A percentile compares a stretch with the other conserved stretches of the same genome.
Evolutionary conservation across 1,140 invertebrate species (phyloP).

Genomic region (Portunus trituberculatus): DNA sequence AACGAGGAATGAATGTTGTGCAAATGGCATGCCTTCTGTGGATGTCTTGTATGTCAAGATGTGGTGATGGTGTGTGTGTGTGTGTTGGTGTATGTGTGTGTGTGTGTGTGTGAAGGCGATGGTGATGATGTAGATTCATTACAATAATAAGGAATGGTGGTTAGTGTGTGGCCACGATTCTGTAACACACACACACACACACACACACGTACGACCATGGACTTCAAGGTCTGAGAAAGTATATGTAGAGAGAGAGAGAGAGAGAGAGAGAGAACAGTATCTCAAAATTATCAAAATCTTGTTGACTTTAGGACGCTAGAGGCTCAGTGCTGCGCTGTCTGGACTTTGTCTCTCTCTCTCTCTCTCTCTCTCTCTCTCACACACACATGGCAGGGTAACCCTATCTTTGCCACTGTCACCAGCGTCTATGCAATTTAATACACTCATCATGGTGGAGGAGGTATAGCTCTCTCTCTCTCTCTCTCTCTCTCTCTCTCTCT

Average conservation of each 20-base stretch:
- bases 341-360: conserved; percentile 23
- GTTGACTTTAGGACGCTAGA: not conserved
- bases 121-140: not conserved
- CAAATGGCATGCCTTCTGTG: not conserved
- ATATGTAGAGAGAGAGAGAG: not conserved
- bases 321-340: too few species aligned
- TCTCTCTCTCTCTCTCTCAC: conserved; percentile 26
- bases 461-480: not conserved
- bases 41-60: not conserved
- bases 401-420: not conserved
- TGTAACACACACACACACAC: not conserved
- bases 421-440: not conserved
- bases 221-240: not conserved
- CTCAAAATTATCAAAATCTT: not conserved
- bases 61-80: not conserved
- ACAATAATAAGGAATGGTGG: not conserved
- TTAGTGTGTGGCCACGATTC: not conserved
- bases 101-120: not conserved
- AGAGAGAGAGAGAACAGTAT: not conserved
- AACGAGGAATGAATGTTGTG: not conserved
- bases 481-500: conserved; percentile 52
- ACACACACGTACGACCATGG: not conserved
- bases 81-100: not conserved
- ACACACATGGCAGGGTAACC: not conserved
- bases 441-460: not conserved